A percentile compares a stretch with the other conserved stretches of the same genome.
Evolutionary conservation across 2,797 vertebrate species (phyloP).

Genomic region (Vireo griseus): DNA sequence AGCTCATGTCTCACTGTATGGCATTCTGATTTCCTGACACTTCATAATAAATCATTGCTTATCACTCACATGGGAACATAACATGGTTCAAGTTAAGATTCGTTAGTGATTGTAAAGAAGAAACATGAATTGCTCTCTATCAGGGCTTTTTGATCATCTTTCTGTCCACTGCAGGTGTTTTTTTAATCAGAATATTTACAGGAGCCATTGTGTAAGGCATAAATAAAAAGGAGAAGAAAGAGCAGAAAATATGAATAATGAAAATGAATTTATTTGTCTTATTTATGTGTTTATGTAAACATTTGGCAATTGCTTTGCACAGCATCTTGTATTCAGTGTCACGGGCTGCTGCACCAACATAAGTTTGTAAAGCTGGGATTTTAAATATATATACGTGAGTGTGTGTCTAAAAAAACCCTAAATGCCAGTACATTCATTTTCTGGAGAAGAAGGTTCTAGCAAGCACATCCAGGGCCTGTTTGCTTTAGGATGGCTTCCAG

Average conservation of each 20-base stretch:
- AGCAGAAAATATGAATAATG: constrained; percentile 69
- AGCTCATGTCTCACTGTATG: constrained; percentile 74
- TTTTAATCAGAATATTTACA: constrained; percentile 73
- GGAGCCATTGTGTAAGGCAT: constrained; percentile 73
- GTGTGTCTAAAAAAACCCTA: background rate
- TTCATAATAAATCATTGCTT: constrained; percentile 78
- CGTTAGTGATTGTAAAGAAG: constrained; percentile 76
- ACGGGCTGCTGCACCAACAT: background rate
- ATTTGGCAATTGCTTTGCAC: constrained; percentile 63
- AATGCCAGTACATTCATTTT: background rate
- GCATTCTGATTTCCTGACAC: constrained; percentile 77
- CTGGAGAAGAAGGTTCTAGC: constrained; percentile 9
- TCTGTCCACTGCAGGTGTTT: constrained; percentile 62
- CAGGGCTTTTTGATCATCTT: constrained; percentile 70
- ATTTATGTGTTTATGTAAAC: constrained; percentile 72
- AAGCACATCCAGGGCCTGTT: background rate
- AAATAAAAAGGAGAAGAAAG: constrained; percentile 71
- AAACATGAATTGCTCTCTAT: constrained; percentile 74
- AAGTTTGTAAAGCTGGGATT: constrained; percentile 7
- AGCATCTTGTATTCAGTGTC: constrained; percentile 31
- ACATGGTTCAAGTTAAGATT: constrained; percentile 77
- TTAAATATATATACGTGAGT: background rate
- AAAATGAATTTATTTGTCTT: constrained; percentile 74
- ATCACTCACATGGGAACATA: constrained; percentile 78
- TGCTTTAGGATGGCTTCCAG: background rate